Evolutionary conservation across 2,113 vertebrate genomes (phyloP).

Genomic region (Phylloscopus trochilus): DNA sequence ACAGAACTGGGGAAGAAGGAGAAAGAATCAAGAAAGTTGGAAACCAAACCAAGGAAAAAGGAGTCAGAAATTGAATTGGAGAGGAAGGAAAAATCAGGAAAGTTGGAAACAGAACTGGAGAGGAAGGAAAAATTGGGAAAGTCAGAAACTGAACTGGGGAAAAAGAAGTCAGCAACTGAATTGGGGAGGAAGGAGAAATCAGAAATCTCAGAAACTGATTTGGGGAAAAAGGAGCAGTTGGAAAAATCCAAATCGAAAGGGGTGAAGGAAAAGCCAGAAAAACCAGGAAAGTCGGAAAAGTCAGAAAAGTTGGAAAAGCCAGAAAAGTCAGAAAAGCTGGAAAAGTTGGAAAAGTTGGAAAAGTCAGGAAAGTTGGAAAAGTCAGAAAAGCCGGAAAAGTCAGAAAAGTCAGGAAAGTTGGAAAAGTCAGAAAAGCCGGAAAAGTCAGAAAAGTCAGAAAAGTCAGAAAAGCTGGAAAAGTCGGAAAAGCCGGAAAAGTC

Average conservation of each 20-base stretch:
- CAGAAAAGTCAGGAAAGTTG: neutral
- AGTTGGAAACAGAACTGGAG: neutral
- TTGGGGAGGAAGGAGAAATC: neutral
- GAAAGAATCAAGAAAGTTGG: neutral
- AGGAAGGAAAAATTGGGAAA: neutral
- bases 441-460: no score
- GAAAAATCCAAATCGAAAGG: neutral
- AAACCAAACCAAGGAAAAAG: no score
- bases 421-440: neutral
- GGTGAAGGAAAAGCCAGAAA: neutral
- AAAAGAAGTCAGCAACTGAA: neutral
- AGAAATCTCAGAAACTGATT: neutral
- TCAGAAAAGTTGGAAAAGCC: neutral
- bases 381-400: neutral
- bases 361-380: neutral
- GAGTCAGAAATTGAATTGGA: neutral
- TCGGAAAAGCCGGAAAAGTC: neutral
- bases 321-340: neutral
- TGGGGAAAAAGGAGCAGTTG: neutral
- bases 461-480: neutral
- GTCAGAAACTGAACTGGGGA: neutral
- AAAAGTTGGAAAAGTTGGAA: neutral
- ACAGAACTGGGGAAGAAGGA: neutral
- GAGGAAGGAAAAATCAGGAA: neutral
- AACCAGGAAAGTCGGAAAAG: neutral